A percentile compares a stretch with the other conserved stretches of the same genome.
Evolutionary conservation across 2,113 vertebrate species (phyloP).

Genomic region (Axis porcinus): DNA sequence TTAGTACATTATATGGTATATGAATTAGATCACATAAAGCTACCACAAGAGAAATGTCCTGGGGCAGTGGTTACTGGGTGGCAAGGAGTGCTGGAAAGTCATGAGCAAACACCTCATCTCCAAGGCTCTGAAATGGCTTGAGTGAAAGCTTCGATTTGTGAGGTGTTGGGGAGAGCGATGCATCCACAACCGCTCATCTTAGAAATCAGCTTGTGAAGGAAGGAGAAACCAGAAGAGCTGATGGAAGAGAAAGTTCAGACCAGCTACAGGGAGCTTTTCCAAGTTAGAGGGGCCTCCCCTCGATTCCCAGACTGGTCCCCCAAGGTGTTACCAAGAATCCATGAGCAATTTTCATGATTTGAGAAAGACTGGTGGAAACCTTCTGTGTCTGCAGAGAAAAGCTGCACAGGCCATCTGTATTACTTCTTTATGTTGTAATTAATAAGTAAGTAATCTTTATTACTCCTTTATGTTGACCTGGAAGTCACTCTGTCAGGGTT

Average conservation of each 20-base stretch:
- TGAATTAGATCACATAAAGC: background rate
- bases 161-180: background rate
- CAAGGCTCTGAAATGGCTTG: background rate
- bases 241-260: background rate
- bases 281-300: background rate
- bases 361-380: background rate
- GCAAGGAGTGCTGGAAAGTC: background rate
- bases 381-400: background rate
- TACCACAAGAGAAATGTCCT: background rate
- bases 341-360: background rate
- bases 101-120: background rate
- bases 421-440: background rate
- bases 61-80: background rate
- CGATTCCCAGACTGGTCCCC: background rate
- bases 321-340: background rate
- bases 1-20: background rate
- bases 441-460: background rate
- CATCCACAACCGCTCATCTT: background rate
- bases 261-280: background rate
- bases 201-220: background rate
- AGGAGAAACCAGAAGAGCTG: background rate
- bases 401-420: background rate
- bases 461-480: background rate
- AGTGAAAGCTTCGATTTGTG: background rate
- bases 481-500: background rate